Evolutionary conservation across 2,888 invertebrate species (phyloP).

Genomic region (Sarcophaga carnaria): DNA sequence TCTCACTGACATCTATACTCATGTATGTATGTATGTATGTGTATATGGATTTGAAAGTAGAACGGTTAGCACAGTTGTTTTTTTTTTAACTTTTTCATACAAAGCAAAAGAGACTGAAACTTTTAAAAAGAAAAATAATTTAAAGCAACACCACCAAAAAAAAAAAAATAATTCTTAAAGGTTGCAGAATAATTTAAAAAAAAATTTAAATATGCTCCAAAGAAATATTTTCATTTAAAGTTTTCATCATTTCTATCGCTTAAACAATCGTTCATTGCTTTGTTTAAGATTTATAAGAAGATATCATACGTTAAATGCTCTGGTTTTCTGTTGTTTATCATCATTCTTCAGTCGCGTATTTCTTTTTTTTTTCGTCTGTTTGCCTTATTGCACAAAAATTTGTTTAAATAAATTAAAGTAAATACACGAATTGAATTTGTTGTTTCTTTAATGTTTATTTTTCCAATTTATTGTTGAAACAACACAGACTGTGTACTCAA

Average conservation of each 20-base stretch:
- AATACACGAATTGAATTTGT: constrained; percentile 13
- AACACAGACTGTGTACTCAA: no score
- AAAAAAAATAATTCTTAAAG: constrained; percentile 4
- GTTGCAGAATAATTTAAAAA: not conserved
- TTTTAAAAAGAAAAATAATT: constrained; percentile 10
- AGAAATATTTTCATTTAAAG: no score
- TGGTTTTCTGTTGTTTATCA: not conserved
- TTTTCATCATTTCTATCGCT: no score
- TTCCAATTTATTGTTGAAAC: no score
- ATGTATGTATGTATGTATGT: no score
- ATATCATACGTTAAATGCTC: constrained; percentile 9
- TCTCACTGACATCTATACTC: no score
- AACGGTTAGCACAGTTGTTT: not conserved
- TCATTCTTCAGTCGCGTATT: not conserved
- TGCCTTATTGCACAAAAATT: constrained; percentile 29
- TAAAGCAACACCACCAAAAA: not conserved
- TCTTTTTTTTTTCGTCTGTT: not conserved
- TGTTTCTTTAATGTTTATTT: not conserved
- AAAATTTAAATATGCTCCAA: not conserved
- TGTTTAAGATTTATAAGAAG: no score
- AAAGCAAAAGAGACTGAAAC: not conserved
- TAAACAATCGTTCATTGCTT: no score
- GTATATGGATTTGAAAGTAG: no score
- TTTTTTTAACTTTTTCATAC: not conserved
- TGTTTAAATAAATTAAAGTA: not conserved